These are phyloP conservation scores for Lepus townsendii DNA, from an alignment of 2,797 vertebrate genomes.

Conservation along the genomic window DNA sequence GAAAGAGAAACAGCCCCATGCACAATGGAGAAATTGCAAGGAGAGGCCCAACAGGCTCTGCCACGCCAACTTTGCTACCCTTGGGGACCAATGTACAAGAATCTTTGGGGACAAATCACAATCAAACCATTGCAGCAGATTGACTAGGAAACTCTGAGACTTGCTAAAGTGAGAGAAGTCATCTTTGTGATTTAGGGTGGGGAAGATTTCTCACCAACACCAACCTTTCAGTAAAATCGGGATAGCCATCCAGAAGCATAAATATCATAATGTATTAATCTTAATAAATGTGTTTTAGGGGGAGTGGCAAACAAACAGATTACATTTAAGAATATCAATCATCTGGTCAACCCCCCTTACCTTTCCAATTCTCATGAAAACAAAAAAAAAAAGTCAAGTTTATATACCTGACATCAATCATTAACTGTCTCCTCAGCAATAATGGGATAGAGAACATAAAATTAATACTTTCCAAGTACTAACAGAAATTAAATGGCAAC, in stretches of 20 bases:
- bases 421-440: no score
- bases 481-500: no score
- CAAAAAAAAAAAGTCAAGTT: no score
- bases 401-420: no score
- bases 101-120: neutral
- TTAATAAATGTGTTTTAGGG: neutral
- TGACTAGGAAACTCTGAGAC: neutral
- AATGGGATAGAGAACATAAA: no score
- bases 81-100: neutral
- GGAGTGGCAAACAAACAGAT: neutral
- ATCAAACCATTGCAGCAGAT: neutral
- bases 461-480: no score
- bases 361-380: neutral
- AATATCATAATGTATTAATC: neutral
- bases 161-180: neutral
- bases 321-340: constrained; percentile 18
- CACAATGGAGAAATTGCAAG: neutral
- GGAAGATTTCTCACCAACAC: neutral
- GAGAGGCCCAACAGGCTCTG: neutral
- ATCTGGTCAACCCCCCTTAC: neutral
- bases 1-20: neutral
- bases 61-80: neutral
- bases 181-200: neutral
- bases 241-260: neutral
- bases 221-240: neutral